These are phyloP conservation scores for Erannis defoliaria DNA, from an alignment of 2,888 invertebrate genomes.

Conservation along the genomic window DNA sequence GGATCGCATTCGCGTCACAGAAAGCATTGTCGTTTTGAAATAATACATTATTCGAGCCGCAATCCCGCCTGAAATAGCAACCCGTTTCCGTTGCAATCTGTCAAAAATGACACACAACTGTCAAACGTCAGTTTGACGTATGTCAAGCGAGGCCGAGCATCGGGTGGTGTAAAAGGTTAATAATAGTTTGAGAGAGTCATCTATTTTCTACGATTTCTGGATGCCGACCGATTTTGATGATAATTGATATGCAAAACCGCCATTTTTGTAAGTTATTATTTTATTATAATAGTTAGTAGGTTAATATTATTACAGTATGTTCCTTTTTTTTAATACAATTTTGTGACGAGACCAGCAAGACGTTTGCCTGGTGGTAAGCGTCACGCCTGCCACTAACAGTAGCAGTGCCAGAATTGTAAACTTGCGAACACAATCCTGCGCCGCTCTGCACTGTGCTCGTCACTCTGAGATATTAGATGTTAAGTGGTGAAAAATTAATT, in stretches of 20 bases:
- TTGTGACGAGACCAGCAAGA: no score
- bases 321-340: no score
- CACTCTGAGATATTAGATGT: no score
- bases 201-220: not conserved
- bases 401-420: no score
- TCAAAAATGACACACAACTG: slow-evolving; percentile 59
- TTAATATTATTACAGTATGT: no score
- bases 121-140: slow-evolving; percentile 58
- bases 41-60: slow-evolving; percentile 33
- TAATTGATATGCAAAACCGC: not conserved
- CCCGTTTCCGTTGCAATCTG: slow-evolving; percentile 49
- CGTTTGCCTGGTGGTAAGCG: no score
- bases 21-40: slow-evolving; percentile 24
- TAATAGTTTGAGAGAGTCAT: slow-evolving; percentile 30
- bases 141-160: slow-evolving; percentile 37
- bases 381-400: no score
- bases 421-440: no score
- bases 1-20: slow-evolving; percentile 16
- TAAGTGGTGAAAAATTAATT: no score
- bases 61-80: slow-evolving; percentile 38
- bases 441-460: no score
- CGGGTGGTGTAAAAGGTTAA: slow-evolving; percentile 32
- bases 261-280: no score
- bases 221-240: not conserved
- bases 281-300: no score